phyloP scores from a whole-genome alignment of 2,888 invertebrate species.

The Eucera pruinosa region DNA sequence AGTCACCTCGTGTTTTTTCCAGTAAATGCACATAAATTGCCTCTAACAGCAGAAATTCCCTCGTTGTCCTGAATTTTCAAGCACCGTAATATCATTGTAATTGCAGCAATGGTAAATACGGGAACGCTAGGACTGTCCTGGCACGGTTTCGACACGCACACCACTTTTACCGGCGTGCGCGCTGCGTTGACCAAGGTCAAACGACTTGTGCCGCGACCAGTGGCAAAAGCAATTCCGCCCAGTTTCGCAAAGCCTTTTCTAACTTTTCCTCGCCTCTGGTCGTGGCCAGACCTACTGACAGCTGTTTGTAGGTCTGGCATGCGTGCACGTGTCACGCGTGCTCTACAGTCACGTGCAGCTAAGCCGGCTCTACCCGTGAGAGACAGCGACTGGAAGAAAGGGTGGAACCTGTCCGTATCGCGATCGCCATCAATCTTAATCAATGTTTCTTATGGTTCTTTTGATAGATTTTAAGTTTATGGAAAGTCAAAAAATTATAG shows the following conservation, averaged over 20 bases:
- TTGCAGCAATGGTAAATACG: constrained; percentile 42
- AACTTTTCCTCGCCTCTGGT: constrained; percentile 62
- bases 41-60: not conserved
- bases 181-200: constrained; percentile 68
- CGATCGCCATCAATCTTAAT: constrained; percentile 22
- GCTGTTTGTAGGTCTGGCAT: constrained; percentile 65
- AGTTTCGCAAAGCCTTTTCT: constrained; percentile 70
- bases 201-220: constrained; percentile 47
- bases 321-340: constrained; percentile 72
- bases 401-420: constrained; percentile 44
- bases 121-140: constrained; percentile 50
- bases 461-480: not conserved
- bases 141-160: constrained; percentile 45
- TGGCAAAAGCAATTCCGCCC: constrained; percentile 55
- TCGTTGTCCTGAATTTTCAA: constrained; percentile 18
- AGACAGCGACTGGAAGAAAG: constrained; percentile 53
- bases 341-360: constrained; percentile 68
- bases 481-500: too few relatives aligned
- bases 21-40: not conserved
- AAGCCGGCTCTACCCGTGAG: constrained; percentile 52
- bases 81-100: constrained; percentile 42
- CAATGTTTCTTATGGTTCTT: not conserved
- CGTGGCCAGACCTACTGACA: constrained; percentile 58
- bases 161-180: constrained; percentile 51
- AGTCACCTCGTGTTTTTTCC: not conserved